phyloP scores from a whole-genome alignment of 2,888 invertebrate genomes.

The Bhutanitis thaidina region DNA sequence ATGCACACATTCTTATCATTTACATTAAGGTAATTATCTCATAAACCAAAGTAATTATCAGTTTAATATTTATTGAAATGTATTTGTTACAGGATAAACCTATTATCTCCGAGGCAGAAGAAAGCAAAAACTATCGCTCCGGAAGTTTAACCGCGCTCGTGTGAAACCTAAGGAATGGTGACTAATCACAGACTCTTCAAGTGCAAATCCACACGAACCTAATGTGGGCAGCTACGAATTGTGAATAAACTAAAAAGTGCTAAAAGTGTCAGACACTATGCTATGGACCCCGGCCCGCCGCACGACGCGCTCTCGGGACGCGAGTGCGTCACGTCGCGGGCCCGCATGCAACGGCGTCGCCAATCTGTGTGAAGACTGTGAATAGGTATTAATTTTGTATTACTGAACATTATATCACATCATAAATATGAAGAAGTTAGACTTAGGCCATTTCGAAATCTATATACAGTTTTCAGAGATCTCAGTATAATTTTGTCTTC shows the following conservation, averaged over 20 bases:
- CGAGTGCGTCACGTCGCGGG: background rate
- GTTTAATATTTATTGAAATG: too few species aligned
- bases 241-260: conserved; percentile 30
- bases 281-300: background rate
- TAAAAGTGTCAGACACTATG: conserved; percentile 27
- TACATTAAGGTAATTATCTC: too few species aligned
- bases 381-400: conserved; percentile 49
- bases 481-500: conserved; percentile 52
- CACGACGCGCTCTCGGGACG: conserved; percentile 8
- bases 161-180: conserved; percentile 28
- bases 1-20: background rate
- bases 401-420: conserved; percentile 43
- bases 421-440: conserved; percentile 38
- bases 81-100: conserved; percentile 44
- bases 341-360: conserved; percentile 30
- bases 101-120: conserved; percentile 39
- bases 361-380: conserved; percentile 62
- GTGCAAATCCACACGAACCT: conserved; percentile 10
- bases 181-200: conserved; percentile 12
- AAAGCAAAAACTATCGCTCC: conserved; percentile 56
- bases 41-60: too few species aligned
- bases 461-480: conserved; percentile 73
- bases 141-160: conserved; percentile 70
- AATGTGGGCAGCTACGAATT: conserved; percentile 27
- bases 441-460: conserved; percentile 45